Base-by-base conservation (phyloP, 2,888 invertebrate genomes). In the Tortrix viridana region DNA sequence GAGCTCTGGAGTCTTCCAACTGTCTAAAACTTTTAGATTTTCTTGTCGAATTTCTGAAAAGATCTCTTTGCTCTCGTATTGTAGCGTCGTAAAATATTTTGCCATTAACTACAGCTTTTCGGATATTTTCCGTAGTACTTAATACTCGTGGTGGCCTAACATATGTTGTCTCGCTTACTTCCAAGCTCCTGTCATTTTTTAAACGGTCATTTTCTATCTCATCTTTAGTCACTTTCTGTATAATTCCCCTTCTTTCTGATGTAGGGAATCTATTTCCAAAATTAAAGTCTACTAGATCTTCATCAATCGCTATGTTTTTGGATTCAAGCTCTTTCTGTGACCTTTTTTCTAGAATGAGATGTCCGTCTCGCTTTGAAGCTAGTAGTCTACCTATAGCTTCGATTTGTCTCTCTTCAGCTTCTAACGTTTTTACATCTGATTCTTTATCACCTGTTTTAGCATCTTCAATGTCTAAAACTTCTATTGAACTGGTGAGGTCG, bases 71-170 rank as follows among this genome's bases (percentile, higher is more conserved):
- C 53, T 89, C 89, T 65, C 87, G 82, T 64, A 91, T 76, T 0
- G 89, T 86, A 2, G 92, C 92, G 61, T 92, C 92, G 44, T 92
- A 92, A 63, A 88, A 92, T 0, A 92, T 82, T 77, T 91, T 91
- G 0, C 92, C 92, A 54, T 92, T 92, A 0, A 92, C 78, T 12
- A 92, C 79, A 1, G 92, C 86, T 76, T 91, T 92, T 37, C 87
- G 71, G 50, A 92, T 82, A 69, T 88, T 90, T 9, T 91, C 90
- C 7, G 89, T 89, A 0, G 89, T 89, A 64, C 81, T 82, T 22
- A 91, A 70, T 37, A 92, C 77, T 72, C 92, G 78, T 0, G 92
- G 92, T 0, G 91, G 92, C 69, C 91, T 71, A 1, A 90, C 86
- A 12, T 80, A 92, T 2, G 89, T 82, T 1, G 90, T 92, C 68